These are phyloP conservation scores for Dolichotis patagonum DNA, from an alignment of 2,113 vertebrate species.

Conservation along the genomic window DNA sequence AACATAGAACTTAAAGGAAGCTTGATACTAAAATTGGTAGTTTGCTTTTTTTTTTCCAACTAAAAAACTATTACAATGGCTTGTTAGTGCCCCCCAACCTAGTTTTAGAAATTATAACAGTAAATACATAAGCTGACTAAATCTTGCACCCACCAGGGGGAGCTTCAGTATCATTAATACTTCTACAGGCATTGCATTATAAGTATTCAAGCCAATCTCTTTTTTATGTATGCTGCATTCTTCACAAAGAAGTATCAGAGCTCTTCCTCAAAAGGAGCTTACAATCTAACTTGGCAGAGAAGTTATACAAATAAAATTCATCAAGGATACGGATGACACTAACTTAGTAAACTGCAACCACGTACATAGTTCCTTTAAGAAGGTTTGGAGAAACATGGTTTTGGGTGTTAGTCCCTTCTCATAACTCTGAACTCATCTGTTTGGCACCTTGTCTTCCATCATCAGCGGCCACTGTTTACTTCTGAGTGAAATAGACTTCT, in stretches of 20 bases:
- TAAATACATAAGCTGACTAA: background rate
- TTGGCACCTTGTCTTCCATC: background rate
- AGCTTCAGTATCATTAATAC: constrained; percentile 24
- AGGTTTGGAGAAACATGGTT: background rate
- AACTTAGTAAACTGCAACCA: background rate
- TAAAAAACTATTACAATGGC: background rate
- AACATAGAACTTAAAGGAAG: background rate
- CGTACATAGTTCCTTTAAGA: background rate
- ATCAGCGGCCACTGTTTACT: background rate
- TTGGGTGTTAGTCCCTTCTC: background rate
- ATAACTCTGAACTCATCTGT: background rate
- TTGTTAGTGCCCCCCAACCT: background rate
- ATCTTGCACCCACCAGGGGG: constrained; percentile 72
- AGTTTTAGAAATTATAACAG: background rate
- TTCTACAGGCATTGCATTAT: background rate
- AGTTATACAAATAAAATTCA: background rate
- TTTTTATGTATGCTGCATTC: background rate
- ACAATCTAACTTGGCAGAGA: background rate
- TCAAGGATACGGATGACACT: background rate
- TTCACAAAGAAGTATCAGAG: background rate
- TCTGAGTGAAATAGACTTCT: background rate
- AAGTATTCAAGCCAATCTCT: background rate
- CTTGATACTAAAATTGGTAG: background rate
- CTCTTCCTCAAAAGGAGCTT: background rate
- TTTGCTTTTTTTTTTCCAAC: background rate